These are phyloP conservation scores for Danaus plexippus DNA, from an alignment of 1,140 invertebrate species.

Conservation along the genomic window DNA sequence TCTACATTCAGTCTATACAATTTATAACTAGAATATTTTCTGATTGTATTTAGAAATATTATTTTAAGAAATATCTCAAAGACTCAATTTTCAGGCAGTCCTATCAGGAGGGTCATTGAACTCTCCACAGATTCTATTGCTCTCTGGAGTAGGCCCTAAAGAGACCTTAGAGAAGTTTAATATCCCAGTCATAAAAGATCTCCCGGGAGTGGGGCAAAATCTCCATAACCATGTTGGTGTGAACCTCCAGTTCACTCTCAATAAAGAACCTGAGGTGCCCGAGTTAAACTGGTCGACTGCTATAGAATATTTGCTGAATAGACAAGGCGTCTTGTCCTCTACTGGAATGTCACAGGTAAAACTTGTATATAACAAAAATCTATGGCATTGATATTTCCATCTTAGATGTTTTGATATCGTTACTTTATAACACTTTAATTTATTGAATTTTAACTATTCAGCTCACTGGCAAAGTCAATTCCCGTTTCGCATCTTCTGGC, in stretches of 20 bases:
- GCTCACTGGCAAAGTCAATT: slow-evolving; percentile 76
- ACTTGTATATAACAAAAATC: neutral
- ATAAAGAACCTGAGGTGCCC: slow-evolving; percentile 71
- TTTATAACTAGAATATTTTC: neutral
- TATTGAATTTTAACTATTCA: slow-evolving; percentile 49
- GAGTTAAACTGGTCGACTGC: slow-evolving; percentile 76
- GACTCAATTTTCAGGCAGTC: slow-evolving; percentile 72
- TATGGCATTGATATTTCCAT: too few species aligned
- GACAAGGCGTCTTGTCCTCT: slow-evolving; percentile 74
- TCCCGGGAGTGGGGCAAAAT: slow-evolving; percentile 84
- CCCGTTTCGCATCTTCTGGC: slow-evolving; percentile 70
- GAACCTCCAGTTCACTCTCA: slow-evolving; percentile 64
- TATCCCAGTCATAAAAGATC: slow-evolving; percentile 76
- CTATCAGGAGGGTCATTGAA: slow-evolving; percentile 77
- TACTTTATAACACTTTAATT: too few species aligned
- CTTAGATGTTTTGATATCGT: too few species aligned
- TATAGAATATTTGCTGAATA: slow-evolving; percentile 75
- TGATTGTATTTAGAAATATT: neutral
- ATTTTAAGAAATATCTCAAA: neutral
- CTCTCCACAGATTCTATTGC: slow-evolving; percentile 78
- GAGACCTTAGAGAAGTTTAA: slow-evolving; percentile 75
- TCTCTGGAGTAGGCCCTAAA: slow-evolving; percentile 80
- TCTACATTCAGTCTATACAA: too few species aligned
- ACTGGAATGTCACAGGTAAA: slow-evolving; percentile 74
- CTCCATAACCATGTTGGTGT: slow-evolving; percentile 82